Evolutionary conservation across 2,888 invertebrate species (phyloP).

Genomic region (Lamellibrachia satsuma): DNA sequence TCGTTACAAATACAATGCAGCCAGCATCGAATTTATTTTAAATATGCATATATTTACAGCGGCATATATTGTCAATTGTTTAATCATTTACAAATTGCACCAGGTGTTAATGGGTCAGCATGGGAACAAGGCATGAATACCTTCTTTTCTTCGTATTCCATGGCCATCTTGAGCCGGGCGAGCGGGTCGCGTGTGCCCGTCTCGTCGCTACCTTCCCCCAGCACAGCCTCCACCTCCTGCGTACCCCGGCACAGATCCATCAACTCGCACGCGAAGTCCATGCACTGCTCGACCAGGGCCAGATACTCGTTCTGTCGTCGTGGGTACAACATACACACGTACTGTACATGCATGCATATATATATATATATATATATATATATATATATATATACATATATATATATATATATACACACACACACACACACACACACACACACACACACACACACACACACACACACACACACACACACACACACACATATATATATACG

Average conservation of each 20-base stretch:
- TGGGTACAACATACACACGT: not conserved
- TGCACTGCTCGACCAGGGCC: conserved; percentile 69
- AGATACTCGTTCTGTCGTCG: conserved; percentile 69
- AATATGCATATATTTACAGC: not conserved
- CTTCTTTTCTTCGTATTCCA: conserved; percentile 77
- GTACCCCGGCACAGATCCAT: conserved; percentile 75
- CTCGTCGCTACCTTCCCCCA: conserved; percentile 72
- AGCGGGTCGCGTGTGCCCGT: conserved; percentile 69
- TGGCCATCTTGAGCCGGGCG: conserved; percentile 76
- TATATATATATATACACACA: too few relatives aligned
- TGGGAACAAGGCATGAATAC: conserved; percentile 42
- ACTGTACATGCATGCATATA: too few relatives aligned
- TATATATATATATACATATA: too few relatives aligned
- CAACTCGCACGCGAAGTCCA: conserved; percentile 67
- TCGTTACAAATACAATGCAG: too few relatives aligned
- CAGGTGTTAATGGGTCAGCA: not conserved
- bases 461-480: too few relatives aligned
- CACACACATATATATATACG: too few relatives aligned
- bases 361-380: too few relatives aligned
- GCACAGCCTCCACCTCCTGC: conserved; percentile 75
- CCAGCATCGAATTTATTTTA: too few relatives aligned
- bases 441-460: too few relatives aligned
- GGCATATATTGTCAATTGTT: not conserved
- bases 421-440: too few relatives aligned
- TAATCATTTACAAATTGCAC: not conserved